Evolutionary conservation across 37 sponge, comb jelly and placozoan species (phyloP), one percentile per base, ranked within the genome.

Genomic region (Crambe crambe): DNA sequence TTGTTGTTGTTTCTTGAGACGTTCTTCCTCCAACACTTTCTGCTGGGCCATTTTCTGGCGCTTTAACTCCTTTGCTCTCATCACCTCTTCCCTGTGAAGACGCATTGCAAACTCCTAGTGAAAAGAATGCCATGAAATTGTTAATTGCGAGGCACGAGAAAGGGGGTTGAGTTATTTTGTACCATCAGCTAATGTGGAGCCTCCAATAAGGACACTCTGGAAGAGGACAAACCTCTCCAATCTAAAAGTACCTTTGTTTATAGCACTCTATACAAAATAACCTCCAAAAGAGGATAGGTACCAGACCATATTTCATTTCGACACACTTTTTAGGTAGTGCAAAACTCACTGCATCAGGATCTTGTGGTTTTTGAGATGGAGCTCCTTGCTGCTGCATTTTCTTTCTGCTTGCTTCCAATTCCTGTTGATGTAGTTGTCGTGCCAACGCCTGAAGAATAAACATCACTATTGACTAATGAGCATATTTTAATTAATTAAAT

Each of bases 71-170:
- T 68, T 32, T 23, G 38, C 25, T 27, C 30, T 73, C 72, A 43
- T 72, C 31, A 38, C 42, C 43, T 84, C 84, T 47, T 76, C 77
- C 57, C 51, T 31, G 0, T 76, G 69, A 23, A 84, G 68, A 57
- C 61, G 39, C 38, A 26, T 64, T 27, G 84, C 84, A 20, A 76
- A 32, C 39, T 76, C 84, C 84, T 84, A 73, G 12, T n/a, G n/a
- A n/a, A n/a, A n/a, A n/a, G n/a, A 20, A 12, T 12, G 18, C 18
- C 56, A 54, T 54, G 17, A 54, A 54, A 54, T 12, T 18, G 56
- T 54, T n/a, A n/a, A n/a, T n/a, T n/a, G n/a, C n/a, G n/a, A n/a
- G n/a, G n/a, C n/a, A n/a, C n/a, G 8, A 18, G 59, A 26, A 12
- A 58, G 59, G 59, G 25, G 59, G 59, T 26, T 4, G 59, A 58